These are phyloP conservation scores for Gracilinanus agilis DNA, from an alignment of 2,113 vertebrate species.

Conservation along the genomic window DNA sequence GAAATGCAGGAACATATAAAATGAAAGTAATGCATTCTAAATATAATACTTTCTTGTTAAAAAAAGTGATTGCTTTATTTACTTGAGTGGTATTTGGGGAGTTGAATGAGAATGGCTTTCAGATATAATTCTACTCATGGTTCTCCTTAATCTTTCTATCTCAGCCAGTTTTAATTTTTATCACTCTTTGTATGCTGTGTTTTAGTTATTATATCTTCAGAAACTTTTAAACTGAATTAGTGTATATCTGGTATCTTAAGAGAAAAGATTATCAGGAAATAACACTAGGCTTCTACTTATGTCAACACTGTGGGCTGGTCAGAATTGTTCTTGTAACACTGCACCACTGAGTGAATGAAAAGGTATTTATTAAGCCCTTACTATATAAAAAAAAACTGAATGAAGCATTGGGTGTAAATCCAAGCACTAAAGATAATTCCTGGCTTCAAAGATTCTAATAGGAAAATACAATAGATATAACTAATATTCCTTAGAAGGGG, in stretches of 20 bases:
- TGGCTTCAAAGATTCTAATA: not conserved
- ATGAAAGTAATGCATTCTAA: not conserved
- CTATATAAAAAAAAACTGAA: not conserved
- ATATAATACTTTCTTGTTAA: not conserved
- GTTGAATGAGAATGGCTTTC: no score
- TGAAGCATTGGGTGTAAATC: not conserved
- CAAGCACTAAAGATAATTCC: not conserved
- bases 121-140: not conserved
- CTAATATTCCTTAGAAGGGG: no score
- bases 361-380: not conserved
- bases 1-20: conserved; percentile 9
- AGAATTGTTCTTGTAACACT: not conserved
- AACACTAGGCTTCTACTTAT: not conserved
- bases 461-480: not conserved
- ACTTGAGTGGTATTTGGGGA: not conserved
- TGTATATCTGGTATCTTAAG: not conserved
- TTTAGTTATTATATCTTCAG: not conserved
- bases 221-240: not conserved
- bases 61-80: not conserved
- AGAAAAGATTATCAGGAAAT: not conserved
- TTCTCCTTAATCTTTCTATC: not conserved
- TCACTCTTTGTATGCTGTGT: not conserved
- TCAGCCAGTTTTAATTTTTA: accelerated
- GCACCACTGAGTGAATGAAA: not conserved
- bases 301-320: not conserved